phyloP scores from a whole-genome alignment of 2,888 invertebrate genomes.

The Tricholauxania praeusta region DNA sequence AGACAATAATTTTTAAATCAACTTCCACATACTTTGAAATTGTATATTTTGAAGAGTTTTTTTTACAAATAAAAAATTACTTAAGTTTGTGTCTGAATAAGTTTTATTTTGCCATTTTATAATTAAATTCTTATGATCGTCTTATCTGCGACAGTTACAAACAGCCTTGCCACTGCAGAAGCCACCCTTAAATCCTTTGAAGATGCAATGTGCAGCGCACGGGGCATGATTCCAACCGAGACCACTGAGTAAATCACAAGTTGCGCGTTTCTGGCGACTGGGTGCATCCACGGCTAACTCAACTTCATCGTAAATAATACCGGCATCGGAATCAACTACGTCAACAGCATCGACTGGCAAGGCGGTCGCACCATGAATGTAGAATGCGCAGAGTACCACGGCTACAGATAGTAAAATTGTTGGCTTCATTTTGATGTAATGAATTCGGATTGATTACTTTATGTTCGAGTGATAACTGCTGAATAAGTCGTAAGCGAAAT shows the following conservation, averaged over 20 bases:
- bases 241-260: slow-evolving; percentile 66
- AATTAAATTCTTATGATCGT: background rate
- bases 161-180: slow-evolving; percentile 63
- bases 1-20: too few species aligned
- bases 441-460: background rate
- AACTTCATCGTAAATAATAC: background rate
- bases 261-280: slow-evolving; percentile 59
- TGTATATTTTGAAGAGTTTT: too few species aligned
- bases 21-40: too few species aligned
- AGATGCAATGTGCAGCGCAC: slow-evolving; percentile 67
- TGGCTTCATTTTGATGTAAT: slow-evolving; percentile 13
- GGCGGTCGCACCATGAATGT: background rate
- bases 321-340: background rate
- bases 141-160: slow-evolving; percentile 63
- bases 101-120: too few species aligned
- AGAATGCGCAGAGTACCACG: background rate
- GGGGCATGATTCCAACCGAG: slow-evolving; percentile 62
- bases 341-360: background rate
- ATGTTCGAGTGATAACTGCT: background rate
- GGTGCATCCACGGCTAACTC: background rate
- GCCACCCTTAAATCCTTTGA: slow-evolving; percentile 62
- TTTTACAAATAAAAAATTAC: too few species aligned
- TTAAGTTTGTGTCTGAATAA: too few species aligned
- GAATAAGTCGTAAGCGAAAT: background rate
- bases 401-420: background rate